These are phyloP conservation scores for Erinaceus europaeus DNA, from an alignment of 2,113 vertebrate species.

Conservation along the genomic window DNA sequence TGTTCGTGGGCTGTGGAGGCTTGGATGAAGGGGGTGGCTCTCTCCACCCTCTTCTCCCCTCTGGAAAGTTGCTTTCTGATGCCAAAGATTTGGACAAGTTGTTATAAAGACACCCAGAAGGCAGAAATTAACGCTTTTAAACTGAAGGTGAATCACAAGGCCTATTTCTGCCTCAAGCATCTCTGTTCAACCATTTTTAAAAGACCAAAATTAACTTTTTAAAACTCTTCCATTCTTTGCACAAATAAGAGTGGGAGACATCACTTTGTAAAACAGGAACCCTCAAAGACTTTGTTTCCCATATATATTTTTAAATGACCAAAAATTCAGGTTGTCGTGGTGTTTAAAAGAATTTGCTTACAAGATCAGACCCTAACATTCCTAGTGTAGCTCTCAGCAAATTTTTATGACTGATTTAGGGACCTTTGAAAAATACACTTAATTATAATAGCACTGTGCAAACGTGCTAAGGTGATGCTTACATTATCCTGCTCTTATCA, in stretches of 20 bases:
- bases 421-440: slow-evolving; percentile 44
- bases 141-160: slow-evolving; percentile 55
- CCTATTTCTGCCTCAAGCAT: slow-evolving; percentile 17
- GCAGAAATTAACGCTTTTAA: slow-evolving; percentile 42
- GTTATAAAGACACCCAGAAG: slow-evolving; percentile 30
- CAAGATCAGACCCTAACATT: background rate
- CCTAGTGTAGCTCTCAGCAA: slow-evolving; percentile 25
- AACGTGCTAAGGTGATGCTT: slow-evolving; percentile 37
- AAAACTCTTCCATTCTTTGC: slow-evolving; percentile 24
- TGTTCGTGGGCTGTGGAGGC: background rate
- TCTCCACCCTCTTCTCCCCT: background rate
- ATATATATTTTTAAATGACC: background rate
- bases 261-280: slow-evolving; percentile 5
- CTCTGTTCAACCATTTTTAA: slow-evolving; percentile 48
- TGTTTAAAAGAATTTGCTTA: slow-evolving; percentile 43
- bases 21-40: background rate
- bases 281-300: background rate
- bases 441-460: slow-evolving; percentile 61
- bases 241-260: background rate
- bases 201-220: slow-evolving; percentile 44
- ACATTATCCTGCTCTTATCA: slow-evolving; percentile 9
- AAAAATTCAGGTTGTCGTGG: background rate
- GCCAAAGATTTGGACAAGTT: slow-evolving; percentile 25
- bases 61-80: background rate
- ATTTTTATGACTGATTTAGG: slow-evolving; percentile 50